A percentile compares a stretch with the other conserved stretches of the same genome.
Evolutionary conservation across 2,888 invertebrate species (phyloP).

Genomic region (Seira sanloemensis): DNA sequence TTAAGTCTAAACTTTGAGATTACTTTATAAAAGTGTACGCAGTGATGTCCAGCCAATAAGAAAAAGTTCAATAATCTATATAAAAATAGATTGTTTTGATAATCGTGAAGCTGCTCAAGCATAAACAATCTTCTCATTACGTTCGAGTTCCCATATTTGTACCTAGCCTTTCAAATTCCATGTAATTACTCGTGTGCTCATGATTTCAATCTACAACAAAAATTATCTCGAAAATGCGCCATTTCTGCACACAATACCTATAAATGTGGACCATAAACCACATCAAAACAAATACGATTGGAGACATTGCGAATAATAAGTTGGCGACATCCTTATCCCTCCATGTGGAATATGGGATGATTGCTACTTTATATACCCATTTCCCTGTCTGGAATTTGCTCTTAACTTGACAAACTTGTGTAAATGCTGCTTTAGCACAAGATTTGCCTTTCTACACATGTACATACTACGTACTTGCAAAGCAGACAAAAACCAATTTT

Average conservation of each 20-base stretch:
- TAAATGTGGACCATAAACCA: not conserved
- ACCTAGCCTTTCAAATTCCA: too few species aligned
- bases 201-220: too few species aligned
- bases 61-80: not conserved
- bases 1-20: too few species aligned
- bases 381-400: constrained; percentile 10
- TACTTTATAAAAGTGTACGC: too few species aligned
- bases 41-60: too few species aligned
- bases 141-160: too few species aligned
- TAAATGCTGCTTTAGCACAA: not conserved
- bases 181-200: too few species aligned
- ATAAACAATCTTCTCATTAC: too few species aligned
- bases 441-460: too few species aligned
- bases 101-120: not conserved
- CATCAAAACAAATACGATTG: not conserved
- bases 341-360: not conserved
- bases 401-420: not conserved
- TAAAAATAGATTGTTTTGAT: not conserved
- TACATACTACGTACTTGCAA: too few species aligned
- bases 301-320: not conserved
- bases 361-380: not conserved
- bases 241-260: not conserved
- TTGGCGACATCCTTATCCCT: not conserved
- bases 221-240: constrained; percentile 8
- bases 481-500: too few species aligned